phyloP scores from a whole-genome alignment of 2,113 vertebrate genomes.

The Spea multiplicata region DNA sequence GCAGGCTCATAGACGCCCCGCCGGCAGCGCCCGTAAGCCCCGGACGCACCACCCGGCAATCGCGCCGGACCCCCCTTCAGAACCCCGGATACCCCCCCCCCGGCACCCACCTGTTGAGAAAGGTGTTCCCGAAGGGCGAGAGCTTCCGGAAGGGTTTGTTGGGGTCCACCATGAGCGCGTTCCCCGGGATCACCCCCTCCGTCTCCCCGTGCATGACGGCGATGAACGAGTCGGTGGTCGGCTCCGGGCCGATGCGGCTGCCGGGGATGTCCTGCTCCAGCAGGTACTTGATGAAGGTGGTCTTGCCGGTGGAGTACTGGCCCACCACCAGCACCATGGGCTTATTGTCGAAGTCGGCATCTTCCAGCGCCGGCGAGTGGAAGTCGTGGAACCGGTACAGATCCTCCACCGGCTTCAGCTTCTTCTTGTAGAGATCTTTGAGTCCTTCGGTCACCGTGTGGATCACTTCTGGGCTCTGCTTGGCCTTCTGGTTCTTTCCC shows the following conservation, averaged over 20 bases:
- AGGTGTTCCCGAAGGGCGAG: slow-evolving; percentile 87
- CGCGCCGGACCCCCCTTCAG: too few relatives aligned
- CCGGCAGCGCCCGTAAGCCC: too few relatives aligned
- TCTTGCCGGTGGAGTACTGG: slow-evolving; percentile 92
- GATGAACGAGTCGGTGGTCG: slow-evolving; percentile 90
- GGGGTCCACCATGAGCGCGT: slow-evolving; percentile 88
- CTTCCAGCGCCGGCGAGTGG: slow-evolving; percentile 82
- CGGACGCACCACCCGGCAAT: too few relatives aligned
- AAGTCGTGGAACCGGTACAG: slow-evolving; percentile 85
- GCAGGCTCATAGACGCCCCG: too few relatives aligned
- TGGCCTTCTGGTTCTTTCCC: slow-evolving; percentile 71
- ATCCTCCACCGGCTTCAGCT: slow-evolving; percentile 84
- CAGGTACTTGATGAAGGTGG: slow-evolving; percentile 90
- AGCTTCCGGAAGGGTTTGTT: slow-evolving; percentile 92
- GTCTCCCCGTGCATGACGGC: slow-evolving; percentile 88
- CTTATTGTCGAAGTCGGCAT: slow-evolving; percentile 89
- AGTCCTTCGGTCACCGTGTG: slow-evolving; percentile 84
- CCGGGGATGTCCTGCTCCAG: slow-evolving; percentile 91
- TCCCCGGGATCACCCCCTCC: slow-evolving; percentile 80
- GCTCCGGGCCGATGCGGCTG: slow-evolving; percentile 85
- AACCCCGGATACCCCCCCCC: too few relatives aligned
- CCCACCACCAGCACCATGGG: slow-evolving; percentile 93
- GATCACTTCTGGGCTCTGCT: slow-evolving; percentile 78
- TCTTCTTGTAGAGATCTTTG: slow-evolving; percentile 78
- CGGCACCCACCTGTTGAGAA: slow-evolving; percentile 84